Conservation (phyloP, 1,140 invertebrate genomes). For the Hylaeus volcanicus region DNA sequence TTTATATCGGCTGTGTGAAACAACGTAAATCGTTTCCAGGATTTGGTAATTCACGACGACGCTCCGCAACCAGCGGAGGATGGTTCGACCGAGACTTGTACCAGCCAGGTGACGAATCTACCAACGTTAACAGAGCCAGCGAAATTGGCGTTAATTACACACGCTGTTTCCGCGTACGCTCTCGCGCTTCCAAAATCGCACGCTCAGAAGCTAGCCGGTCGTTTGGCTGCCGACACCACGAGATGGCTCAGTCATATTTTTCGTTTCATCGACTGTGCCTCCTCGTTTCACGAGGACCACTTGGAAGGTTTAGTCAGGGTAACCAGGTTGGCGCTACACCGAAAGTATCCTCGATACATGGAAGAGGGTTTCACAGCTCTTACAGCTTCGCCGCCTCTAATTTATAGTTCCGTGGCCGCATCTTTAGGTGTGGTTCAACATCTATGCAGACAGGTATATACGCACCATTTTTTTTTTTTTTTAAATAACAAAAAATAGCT, state of each 20-base stretch:
- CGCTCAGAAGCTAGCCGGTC: conserved; percentile 85
- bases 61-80: conserved; percentile 72
- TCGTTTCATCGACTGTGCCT: conserved; percentile 85
- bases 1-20: no score
- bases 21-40: conserved; percentile 66
- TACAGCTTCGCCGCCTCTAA: conserved; percentile 86
- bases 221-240: conserved; percentile 88
- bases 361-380: conserved; percentile 90
- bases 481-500: no score
- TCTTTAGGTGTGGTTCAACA: conserved; percentile 88
- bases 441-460: conserved; percentile 86
- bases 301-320: conserved; percentile 89
- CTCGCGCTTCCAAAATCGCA: conserved; percentile 86
- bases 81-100: conserved; percentile 66
- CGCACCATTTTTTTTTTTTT: no score
- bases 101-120: conserved; percentile 74
- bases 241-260: conserved; percentile 91
- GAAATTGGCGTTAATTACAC: conserved; percentile 86
- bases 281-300: conserved; percentile 89
- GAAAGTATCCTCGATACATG: conserved; percentile 90
- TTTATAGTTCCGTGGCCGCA: conserved; percentile 91
- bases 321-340: conserved; percentile 88
- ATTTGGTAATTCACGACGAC: conserved; percentile 80
- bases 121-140: conserved; percentile 83
- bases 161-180: conserved; percentile 88